A percentile compares a stretch with the other conserved stretches of the same genome.
These are phyloP conservation scores for Rhagoletis zephyria DNA, from an alignment of 1,140 invertebrate species.

Conservation along the genomic window DNA sequence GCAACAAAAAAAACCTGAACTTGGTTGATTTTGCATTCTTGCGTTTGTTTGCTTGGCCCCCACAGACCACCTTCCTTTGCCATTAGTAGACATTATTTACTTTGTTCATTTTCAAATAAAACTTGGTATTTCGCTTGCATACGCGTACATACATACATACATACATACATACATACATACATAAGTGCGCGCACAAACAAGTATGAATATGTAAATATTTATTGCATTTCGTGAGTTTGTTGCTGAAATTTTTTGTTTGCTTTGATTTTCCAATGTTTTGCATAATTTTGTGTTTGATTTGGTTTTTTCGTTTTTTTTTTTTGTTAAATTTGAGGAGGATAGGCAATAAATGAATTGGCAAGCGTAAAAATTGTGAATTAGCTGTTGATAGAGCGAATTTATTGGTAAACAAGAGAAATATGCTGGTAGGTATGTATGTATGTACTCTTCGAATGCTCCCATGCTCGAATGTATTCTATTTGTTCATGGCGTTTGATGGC, in stretches of 20 bases:
- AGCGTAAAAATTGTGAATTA: too few species aligned
- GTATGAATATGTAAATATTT: background rate
- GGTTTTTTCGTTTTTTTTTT: background rate
- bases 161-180: too few species aligned
- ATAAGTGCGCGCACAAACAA: too few species aligned
- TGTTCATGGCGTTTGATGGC: background rate
- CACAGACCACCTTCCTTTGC: background rate
- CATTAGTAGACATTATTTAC: background rate
- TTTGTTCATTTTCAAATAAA: background rate
- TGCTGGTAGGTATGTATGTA: too few species aligned
- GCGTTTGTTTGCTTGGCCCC: background rate
- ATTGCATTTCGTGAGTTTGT: slow-evolving; percentile 29
- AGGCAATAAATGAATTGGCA: too few species aligned
- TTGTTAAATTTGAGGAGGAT: too few species aligned
- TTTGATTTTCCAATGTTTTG: background rate
- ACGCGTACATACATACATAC: too few species aligned
- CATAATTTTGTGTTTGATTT: slow-evolving; percentile 3
- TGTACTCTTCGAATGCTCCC: too few species aligned
- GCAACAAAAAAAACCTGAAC: background rate
- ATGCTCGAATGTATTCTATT: too few species aligned
- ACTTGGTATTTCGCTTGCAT: background rate
- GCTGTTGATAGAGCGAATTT: too few species aligned
- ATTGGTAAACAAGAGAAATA: too few species aligned
- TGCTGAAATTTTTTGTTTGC: slow-evolving; percentile 54
- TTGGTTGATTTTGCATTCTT: background rate